These are phyloP conservation scores for Gadus chalcogrammus DNA, from an alignment of 2,113 vertebrate genomes.

Conservation along the genomic window DNA sequence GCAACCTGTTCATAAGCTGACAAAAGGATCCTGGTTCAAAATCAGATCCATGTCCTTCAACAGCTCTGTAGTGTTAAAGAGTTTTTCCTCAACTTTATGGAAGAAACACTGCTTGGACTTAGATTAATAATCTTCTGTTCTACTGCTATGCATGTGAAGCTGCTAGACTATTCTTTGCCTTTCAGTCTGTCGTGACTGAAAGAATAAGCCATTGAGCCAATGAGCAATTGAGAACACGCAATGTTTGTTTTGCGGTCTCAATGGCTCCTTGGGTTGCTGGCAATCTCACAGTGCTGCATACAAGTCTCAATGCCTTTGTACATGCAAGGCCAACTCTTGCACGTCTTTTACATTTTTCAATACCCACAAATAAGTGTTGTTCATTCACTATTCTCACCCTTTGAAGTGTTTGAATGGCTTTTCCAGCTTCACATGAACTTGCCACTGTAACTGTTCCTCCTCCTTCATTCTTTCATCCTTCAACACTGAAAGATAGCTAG, in stretches of 20 bases:
- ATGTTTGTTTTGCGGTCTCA: constrained; percentile 11
- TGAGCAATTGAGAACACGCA: too few species aligned
- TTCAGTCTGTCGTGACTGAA: too few species aligned
- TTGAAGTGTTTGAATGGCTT: constrained; percentile 18
- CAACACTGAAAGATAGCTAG: neutral
- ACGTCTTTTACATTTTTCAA: neutral
- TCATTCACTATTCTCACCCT: neutral
- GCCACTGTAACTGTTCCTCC: neutral
- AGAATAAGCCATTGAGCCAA: too few species aligned
- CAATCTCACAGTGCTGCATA: constrained; percentile 5
- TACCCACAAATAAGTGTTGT: neutral
- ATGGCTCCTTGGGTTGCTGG: constrained; percentile 6
- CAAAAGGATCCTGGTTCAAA: too few species aligned
- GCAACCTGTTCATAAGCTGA: too few species aligned
- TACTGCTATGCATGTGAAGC: too few species aligned
- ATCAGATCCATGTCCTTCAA: too few species aligned
- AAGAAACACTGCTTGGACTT: too few species aligned
- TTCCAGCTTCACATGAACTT: neutral
- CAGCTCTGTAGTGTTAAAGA: too few species aligned
- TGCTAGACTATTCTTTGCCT: too few species aligned
- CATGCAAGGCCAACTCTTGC: constrained; percentile 2
- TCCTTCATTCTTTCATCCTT: constrained; percentile 2
- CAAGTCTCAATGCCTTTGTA: constrained; percentile 12
- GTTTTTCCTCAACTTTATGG: too few species aligned
- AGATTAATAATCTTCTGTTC: too few species aligned